Evolutionary conservation across 2,888 invertebrate genomes (phyloP), one percentile per base, ranked within the genome.

Genomic region (Acanthopleura granulata): DNA sequence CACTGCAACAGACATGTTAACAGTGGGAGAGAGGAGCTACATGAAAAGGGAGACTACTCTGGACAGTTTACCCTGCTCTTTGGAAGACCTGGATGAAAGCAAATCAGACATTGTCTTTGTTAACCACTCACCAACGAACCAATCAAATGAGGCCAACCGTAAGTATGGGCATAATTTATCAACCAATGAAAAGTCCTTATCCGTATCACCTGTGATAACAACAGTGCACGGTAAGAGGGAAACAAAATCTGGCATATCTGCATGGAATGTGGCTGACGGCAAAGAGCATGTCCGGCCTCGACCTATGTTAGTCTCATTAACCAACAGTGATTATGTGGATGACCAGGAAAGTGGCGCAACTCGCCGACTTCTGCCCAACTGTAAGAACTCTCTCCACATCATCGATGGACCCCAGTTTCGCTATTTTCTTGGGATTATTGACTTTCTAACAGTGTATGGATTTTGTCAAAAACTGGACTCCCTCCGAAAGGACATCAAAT

Each of bases 351-450:
- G 40, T 40, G 40, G 40, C 4, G 40, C 40, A 40, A 40, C 40
- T 3, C 40, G 40, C 40, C 77, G 88, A 27, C 78, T 88, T 15
- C 78, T 88, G 73, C 80, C 83, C 9, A 85, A 84, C 74, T 82
- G 83, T 75, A 80, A 80, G 71, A 88, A 88, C 75, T 80, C 80
- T 11, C 78, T 88, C 22, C 88, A 88, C 81, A 85, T 86, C 25
- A 83, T 88, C 1, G 86, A 88, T 72, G 87, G 88, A 0, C 75
- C 73, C 0, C 74, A 84, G 12, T 75, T 78, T 69, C 77, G 88
- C 30, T 87, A 88, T 72, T 87, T 83, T 76, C 49, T 88, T 0
- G 88, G 88, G 9, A 83, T 88, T 22, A 85, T 88, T 40, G 88
- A 88, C 76, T 87, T 88, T 69, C 84, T 88, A 75, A 86, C 86